Evolutionary conservation across 2,113 vertebrate species (phyloP), one percentile per base, ranked within the genome.

Genomic region (Scytalopus superciliaris): DNA sequence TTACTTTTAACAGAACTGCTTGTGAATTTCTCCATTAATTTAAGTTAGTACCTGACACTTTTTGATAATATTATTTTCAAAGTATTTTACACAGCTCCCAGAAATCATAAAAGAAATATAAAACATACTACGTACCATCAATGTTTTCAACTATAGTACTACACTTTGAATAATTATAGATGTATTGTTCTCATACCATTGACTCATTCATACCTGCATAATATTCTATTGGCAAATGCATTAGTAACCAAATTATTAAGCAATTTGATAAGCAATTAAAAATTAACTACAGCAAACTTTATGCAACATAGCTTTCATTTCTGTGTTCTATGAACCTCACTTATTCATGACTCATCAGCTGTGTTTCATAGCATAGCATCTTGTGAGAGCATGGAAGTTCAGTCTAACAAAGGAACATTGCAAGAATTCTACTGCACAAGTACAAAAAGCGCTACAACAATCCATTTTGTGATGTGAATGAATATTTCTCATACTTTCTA

Each of bases 241-340:
- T 83, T 76, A 60, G 45, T 33, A 76, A 62, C 14, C 4, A 74
- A 83, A 91, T 84, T 63, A 84, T 77, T 79, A 81, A 64, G 27
- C 22, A 28, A n/a, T 66, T 76, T 87, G 78, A 64, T 89, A 94
- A 91, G 33, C 45, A 89, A 89, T 68, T 87, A 82, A 95, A 93
- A 89, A 60, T 31, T 89, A 91, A 89, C 75, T 95, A 79, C 30
- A 79, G 40, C 9, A 91, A 87, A 68, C 37, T 64, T 87, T 30
- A 89, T 87, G 57, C 53, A 82, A 56, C 31, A 72, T 87, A 92
- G 53, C 25, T 59, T 77, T 93, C 3, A 52, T 80, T 92, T 92
- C 60, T 76, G 17, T 70, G 21, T 79, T 93, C 70, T 73, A 10
- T 80, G 75, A 88, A 69, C 37, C 40, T 87, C 35, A 57, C 37